Conservation (phyloP, 2,797 vertebrate genomes). For the Muscicapa comitata region DNA sequence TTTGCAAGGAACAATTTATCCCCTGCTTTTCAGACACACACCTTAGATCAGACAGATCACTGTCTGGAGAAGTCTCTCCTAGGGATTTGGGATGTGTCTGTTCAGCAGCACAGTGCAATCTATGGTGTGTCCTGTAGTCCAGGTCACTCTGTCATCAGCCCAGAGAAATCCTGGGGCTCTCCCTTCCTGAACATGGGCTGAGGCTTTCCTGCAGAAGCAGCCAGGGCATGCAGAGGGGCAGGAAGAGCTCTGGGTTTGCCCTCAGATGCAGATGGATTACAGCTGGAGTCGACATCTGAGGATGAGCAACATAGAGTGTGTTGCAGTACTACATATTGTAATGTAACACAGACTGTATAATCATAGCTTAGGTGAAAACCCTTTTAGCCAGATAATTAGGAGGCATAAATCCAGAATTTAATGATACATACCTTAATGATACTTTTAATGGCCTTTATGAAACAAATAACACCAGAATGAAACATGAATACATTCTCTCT, state of each 20-base stretch:
- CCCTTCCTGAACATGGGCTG: rapidly evolving
- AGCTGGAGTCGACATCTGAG: not conserved
- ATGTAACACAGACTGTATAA: not conserved
- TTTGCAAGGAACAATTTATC: not conserved
- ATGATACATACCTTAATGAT: not conserved
- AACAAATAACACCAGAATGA: not conserved
- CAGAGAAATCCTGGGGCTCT: not conserved
- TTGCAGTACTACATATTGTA: not conserved
- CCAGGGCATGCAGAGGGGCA: not conserved
- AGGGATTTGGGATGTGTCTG: not conserved
- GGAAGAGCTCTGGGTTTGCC: not conserved
- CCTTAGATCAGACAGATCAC: not conserved
- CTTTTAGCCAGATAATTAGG: not conserved
- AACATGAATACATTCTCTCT: not conserved
- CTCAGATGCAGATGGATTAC: not conserved
- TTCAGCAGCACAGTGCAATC: not conserved
- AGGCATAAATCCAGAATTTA: not conserved
- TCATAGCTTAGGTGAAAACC: not conserved
- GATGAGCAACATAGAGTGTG: not conserved
- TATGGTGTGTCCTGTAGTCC: not conserved
- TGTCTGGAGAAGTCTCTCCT: not conserved
- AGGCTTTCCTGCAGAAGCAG: not conserved
- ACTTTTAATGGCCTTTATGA: not conserved
- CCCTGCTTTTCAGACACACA: not conserved
- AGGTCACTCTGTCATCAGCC: not conserved